Evolutionary conservation across 2,888 invertebrate species (phyloP), one percentile per base, ranked within the genome.

Genomic region (Cecidostiba fungosa): DNA sequence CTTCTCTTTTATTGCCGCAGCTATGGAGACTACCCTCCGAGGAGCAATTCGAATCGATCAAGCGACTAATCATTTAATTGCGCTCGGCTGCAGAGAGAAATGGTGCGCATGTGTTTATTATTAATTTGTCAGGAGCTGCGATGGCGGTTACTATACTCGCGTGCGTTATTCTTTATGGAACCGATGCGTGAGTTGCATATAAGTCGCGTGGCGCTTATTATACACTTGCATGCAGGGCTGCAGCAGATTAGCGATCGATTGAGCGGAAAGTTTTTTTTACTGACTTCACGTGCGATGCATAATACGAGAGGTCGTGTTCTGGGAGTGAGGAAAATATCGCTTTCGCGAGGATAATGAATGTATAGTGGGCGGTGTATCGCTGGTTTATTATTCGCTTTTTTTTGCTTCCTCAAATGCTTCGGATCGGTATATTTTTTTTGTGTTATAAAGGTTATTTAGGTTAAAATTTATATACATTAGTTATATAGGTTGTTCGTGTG

Each of bases 31-130:
- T 12, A 47, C 29, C 59, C 72, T 69, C 76, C n/a, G 43, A 70
- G 66, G 79, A 76, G 59, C 66, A 36, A 76, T 66, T 84, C 74
- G 66, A 84, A 79, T 82, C 82, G 78, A 72, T 66, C 72, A 62
- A 14, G 26, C n/a, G 72, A 39, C 84, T 78, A 73, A 84, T 74
- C 74, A 79, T 84, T 84, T 84, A 79, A 84, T 84, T 84, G 79
- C 62, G 16, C 66, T 70, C 0, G 23, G 29, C 36, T 0, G 50
- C n/a, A 23, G 8, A n/a, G 26, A 26, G 32, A 8, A 59, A n/a
- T 6, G 1, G n/a, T 8, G 12, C 43, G 23, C 23, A 8, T 54
- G 23, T 43, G 23, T 72, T 36, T 72, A 72, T 72, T 72, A 43
- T 43, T 69, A 69, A 43, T 72, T 36, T 59, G 36, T 8, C n/a